Base-by-base conservation (phyloP, 2,888 invertebrate genomes). In the Hydrotaea diabolus region DNA sequence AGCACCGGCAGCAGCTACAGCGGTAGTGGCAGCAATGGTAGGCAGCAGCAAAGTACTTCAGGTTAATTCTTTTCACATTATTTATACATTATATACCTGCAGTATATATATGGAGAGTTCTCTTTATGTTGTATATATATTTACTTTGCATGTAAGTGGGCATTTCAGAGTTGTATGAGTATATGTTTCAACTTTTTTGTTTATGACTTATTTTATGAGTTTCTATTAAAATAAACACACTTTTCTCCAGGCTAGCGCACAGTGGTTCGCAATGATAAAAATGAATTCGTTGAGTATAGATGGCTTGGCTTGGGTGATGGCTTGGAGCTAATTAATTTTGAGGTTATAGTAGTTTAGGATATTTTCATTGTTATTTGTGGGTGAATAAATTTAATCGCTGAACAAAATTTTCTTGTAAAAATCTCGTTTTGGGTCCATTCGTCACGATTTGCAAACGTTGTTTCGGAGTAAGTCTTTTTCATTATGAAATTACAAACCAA, bases 171-270 rank as follows among this genome's bases (percentile, higher is more conserved):
- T 46, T 11, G 21, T 46, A 36, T 31, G 31, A 31, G 31, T 31
- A 43, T 13, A 17, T 46, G 62, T 66, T 39, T 39, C 64, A 62
- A 31, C 26, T 17, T 46, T 43, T 31, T 31, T 31, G 2, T 2
- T 23, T 69, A 69, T 69, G 69, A 46, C 21, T 43, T 69, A 69
- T 43, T 69, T 69, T 1, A 69, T 69, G 69, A 69, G 69, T 19
- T 69, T 69, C 23, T 46, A 69, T 69, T 59, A 64, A 66, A 39
- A 66, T 66, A 39, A 66, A 43, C 39, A 66, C 17, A 31, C 36
- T 39, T 9, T 39, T 23, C 64, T 7, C 39, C 19, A 36, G 23
- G 31, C 31, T 31, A 31, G 7, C 7, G 31, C 31, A 31, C 31
- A 31, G 31, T 31, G 31, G 31, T 31, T 7, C 31, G 31, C 3